Evolutionary conservation across 2,797 vertebrate species (phyloP).

Genomic region (Anas bahamensis): DNA sequence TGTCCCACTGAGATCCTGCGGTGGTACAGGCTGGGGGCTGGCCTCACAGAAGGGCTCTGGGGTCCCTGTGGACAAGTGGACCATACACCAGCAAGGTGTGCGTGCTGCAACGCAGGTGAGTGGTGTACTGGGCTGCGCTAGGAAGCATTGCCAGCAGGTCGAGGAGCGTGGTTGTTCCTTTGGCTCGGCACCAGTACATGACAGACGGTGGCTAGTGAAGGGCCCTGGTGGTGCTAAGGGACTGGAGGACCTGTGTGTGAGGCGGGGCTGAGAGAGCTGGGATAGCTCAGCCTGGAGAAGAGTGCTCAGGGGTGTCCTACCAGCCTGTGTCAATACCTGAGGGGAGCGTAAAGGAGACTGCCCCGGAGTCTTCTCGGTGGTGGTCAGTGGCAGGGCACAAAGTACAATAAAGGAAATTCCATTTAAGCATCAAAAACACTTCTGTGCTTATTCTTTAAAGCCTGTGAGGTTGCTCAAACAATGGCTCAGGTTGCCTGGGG

Average conservation of each 20-base stretch:
- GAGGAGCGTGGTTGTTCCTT: background rate
- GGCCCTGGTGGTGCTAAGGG: too few species aligned
- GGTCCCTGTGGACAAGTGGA: background rate
- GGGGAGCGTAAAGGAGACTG: background rate
- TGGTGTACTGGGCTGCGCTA: background rate
- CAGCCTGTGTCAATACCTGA: too few species aligned
- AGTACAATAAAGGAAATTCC: background rate
- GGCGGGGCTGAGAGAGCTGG: background rate
- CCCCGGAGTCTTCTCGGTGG: background rate
- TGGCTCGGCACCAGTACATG: background rate
- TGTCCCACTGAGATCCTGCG: background rate
- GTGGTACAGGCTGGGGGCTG: background rate
- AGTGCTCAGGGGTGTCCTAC: background rate
- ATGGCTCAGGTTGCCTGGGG: background rate
- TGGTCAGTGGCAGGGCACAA: background rate
- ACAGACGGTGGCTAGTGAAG: background rate
- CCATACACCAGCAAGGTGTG: fast-evolving
- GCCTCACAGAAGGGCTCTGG: background rate
- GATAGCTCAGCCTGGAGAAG: background rate
- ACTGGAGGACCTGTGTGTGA: background rate
- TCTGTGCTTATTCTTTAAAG: background rate
- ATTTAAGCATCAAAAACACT: background rate
- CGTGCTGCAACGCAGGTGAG: background rate
- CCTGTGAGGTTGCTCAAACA: background rate
- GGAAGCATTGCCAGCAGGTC: background rate